phyloP scores from a whole-genome alignment of 2,888 invertebrate species.

The Acanthosepion lycidas region DNA sequence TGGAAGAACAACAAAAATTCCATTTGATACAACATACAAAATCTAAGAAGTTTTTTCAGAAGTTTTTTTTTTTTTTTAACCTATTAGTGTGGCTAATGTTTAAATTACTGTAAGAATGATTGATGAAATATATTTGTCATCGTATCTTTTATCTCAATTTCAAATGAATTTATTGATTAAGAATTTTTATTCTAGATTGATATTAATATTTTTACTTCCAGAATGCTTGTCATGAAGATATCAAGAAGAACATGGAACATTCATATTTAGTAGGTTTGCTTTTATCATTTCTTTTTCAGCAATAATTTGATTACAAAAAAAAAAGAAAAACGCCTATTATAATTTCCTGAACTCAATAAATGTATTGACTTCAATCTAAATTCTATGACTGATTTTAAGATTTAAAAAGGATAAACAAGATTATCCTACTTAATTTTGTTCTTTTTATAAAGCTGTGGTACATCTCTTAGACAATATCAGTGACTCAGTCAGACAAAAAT shows the following conservation, averaged over 20 bases:
- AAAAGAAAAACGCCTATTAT: not conserved
- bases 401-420: not conserved
- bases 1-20: too few relatives aligned
- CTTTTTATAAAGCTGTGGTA: too few relatives aligned
- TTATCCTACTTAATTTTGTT: not conserved
- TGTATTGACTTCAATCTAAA: not conserved
- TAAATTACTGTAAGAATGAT: too few relatives aligned
- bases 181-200: not conserved
- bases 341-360: not conserved
- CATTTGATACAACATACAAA: not conserved
- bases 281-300: not conserved
- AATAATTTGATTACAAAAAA: not conserved
- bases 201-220: not conserved
- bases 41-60: not conserved
- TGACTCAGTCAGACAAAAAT: too few relatives aligned
- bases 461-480: too few relatives aligned
- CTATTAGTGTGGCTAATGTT: too few relatives aligned
- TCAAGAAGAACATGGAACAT: not conserved
- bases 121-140: not conserved
- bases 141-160: not conserved
- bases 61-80: not conserved
- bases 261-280: slow-evolving; percentile 16
- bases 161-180: not conserved
- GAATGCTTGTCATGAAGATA: not conserved
- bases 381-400: too few relatives aligned